Base-by-base conservation (phyloP, 2,888 invertebrate genomes). In the Drosophila kambysellisi region DNA sequence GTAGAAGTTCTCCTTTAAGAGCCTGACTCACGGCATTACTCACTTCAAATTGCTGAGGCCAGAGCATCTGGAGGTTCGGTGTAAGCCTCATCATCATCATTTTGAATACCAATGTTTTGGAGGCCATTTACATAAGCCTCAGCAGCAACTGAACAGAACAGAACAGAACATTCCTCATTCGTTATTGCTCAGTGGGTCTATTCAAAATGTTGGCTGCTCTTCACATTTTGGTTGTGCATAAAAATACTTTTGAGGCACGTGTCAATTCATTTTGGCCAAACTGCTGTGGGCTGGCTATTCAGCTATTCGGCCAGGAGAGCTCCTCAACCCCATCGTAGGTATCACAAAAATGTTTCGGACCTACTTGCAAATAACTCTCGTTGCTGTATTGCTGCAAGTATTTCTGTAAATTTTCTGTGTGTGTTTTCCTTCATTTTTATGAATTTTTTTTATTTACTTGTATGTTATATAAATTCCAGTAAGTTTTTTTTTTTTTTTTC, bases 181-280 rank as follows among this genome's bases (percentile, higher is more conserved):
- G 5, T 50, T 35, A 39, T 51, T 51, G 41, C 39, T 63, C 11
- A 12, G 59, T 50, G 48, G 48, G 20, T 30, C 39, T 57, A 65
- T 57, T 41, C 35, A 64, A 41, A 70, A 70, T 50, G 60, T 64
- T 43, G 74, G 41, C 39, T 53, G 79, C 53, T 76, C 54, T 53
- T 62, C 70, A 58, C 65, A 74, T 66, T 65, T 71, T 63, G 60
- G 76, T 64, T 75, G 64, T 79, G 80, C 80, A 79, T 76, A 70
- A 71, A 81, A 79, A 63, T 71, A 82, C 51, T 82, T 74, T 70
- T 82, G 67, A 70, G 71, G 69, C 80, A 82, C 81, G 81, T 83
- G 82, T 77, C 81, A 80, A 82, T 74, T 77, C 76, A 75, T 79
- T 82, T 76, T n/a, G 56, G 62, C 61, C 46, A 70, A 70, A 69